Base-by-base conservation (phyloP, 2,888 invertebrate species). In the Bedellia somnulentella region DNA sequence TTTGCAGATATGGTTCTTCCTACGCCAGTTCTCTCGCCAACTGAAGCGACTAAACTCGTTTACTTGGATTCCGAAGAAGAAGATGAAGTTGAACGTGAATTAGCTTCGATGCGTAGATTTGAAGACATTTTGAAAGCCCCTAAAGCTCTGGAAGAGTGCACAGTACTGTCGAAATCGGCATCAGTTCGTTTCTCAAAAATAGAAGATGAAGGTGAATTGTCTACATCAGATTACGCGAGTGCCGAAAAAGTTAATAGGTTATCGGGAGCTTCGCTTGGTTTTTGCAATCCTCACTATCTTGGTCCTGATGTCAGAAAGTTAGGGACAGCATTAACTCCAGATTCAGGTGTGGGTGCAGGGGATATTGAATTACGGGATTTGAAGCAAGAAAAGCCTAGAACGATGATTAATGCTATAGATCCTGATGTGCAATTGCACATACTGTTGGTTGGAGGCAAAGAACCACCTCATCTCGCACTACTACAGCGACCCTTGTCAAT, bases 161-260 rank as follows among this genome's bases (percentile, higher is more conserved):
- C n/a, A 22, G 22, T 22, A 22, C 22, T n/a, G 11, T 3, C 70
- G 81, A 56, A 58, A 49, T 83, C 38, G 42, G 81, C 80, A 2
- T 81, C 82, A 3, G 81, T 81, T 3, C 62, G 82, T 32, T 82
- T 83, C 43, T 78, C 79, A 6, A 57, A 60, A 36, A 66, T 78
- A 26, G 80, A 81, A 34, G 82, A 83, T 40, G 80, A 80, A 35
- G 68, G 67, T 31, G 80, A 80, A 35, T 48, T 78, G 36, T 85
- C 85, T 1, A 87, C 87, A 1, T 87, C 87, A 3, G 87, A 87
- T 48, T 88, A 87, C 54, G 86, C 85, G 31, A 86, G 87, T 47
- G 85, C 86, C 28, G 87, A 86, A 55, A 79, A 80, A 0, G 80
- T 84, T 13, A 80, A 81, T 49, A 54, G 80, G 17, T 48, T 79